A percentile compares a stretch with the other conserved stretches of the same genome.
These are phyloP conservation scores for Virgularia gustaviana DNA, from an alignment of 92 coral and sea anemone genomes.

Conservation along the genomic window DNA sequence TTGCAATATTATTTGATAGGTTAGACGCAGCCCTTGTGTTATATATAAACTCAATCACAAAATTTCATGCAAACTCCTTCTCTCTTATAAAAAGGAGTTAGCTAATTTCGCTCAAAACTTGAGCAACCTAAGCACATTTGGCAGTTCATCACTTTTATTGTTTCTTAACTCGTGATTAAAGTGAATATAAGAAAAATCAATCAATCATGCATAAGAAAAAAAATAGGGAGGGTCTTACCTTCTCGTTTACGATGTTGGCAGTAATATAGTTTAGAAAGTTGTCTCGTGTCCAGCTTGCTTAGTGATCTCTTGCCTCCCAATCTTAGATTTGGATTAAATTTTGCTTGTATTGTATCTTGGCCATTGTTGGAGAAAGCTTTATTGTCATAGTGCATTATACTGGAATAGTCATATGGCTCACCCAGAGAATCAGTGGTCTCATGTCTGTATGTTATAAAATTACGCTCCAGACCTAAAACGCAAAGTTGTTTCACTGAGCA, in stretches of 20 bases:
- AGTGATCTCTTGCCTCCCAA: conserved; percentile 5
- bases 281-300: conserved; percentile 18
- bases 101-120: no score
- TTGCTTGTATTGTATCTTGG: conserved; percentile 32
- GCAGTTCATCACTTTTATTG: no score
- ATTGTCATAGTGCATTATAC: conserved; percentile 32
- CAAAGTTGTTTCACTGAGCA: not conserved
- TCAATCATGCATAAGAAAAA: not conserved
- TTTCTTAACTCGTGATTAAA: not conserved
- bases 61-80: no score
- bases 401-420: conserved; percentile 27
- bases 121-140: no score
- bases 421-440: conserved; percentile 18
- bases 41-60: no score
- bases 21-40: no score
- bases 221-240: not conserved
- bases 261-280: conserved; percentile 10
- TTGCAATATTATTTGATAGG: no score
- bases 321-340: conserved; percentile 15
- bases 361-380: conserved; percentile 34
- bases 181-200: not conserved
- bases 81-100: no score
- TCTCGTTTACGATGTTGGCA: not conserved
- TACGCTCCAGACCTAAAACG: conserved; percentile 27
- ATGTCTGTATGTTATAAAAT: conserved; percentile 30